Conservation (phyloP, 2,113 vertebrate genomes). For the Nymphicus hollandicus region DNA sequence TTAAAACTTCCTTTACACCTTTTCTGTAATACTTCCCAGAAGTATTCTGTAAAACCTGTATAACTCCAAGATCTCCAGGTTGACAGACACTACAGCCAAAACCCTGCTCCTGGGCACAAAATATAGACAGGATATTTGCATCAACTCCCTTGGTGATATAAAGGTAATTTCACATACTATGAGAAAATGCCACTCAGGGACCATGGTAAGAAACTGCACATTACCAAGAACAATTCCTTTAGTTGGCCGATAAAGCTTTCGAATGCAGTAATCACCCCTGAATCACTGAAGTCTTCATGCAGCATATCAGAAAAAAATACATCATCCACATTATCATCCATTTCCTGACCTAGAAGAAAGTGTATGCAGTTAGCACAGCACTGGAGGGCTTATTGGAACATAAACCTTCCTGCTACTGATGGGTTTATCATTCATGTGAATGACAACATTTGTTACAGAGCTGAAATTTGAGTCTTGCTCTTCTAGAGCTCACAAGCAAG, state of each 20-base stretch:
- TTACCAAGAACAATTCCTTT: conserved; percentile 77
- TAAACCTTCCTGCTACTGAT: not conserved
- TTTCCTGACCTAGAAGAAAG: conserved; percentile 6
- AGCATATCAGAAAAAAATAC: not conserved
- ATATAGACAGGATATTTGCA: not conserved
- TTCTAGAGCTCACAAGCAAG: not conserved
- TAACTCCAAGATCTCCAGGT: not conserved
- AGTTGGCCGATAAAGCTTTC: conserved; percentile 75
- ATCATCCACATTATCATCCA: not conserved
- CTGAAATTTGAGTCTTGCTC: not conserved
- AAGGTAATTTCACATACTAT: not conserved
- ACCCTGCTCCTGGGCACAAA: not conserved
- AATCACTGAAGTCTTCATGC: conserved; percentile 26
- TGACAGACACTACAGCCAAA: not conserved
- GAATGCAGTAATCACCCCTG: conserved; percentile 73
- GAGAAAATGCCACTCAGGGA: accelerated
- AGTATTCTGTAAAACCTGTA: not conserved
- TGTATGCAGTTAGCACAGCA: accelerated
- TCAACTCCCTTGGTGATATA: not conserved
- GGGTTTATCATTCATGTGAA: accelerated
- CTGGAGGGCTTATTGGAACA: not conserved
- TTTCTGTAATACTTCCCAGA: not conserved
- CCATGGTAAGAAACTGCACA: not conserved
- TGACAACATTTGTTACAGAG: not conserved
- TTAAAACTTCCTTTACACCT: not conserved